Conservation (phyloP, 2,113 vertebrate genomes). For the Osmerus mordax region DNA sequence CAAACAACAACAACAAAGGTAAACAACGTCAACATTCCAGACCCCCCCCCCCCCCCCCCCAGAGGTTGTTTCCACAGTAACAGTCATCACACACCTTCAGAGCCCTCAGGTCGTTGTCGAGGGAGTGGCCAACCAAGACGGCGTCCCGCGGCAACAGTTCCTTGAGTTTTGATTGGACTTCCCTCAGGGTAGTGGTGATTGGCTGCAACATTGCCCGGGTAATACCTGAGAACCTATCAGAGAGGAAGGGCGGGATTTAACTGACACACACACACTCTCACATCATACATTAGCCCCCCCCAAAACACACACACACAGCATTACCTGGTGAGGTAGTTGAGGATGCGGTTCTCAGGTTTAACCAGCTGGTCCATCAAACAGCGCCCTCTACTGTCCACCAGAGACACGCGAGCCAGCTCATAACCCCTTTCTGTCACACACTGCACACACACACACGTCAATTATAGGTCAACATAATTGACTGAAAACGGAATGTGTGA, state of each 20-base stretch:
- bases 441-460: slow-evolving; percentile 58
- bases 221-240: slow-evolving; percentile 84
- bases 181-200: slow-evolving; percentile 76
- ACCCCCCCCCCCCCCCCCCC: too few species aligned
- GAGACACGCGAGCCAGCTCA: slow-evolving; percentile 78
- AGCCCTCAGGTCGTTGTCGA: slow-evolving; percentile 79
- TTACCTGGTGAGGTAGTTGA: slow-evolving; percentile 84
- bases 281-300: too few species aligned
- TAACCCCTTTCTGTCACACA: slow-evolving; percentile 77
- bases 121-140: slow-evolving; percentile 86
- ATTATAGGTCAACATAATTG: background rate
- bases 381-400: slow-evolving; percentile 77
- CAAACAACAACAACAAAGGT: background rate
- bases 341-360: slow-evolving; percentile 75
- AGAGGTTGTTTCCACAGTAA: background rate
- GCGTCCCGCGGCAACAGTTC: slow-evolving; percentile 79
- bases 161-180: slow-evolving; percentile 75
- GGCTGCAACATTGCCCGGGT: slow-evolving; percentile 76
- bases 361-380: slow-evolving; percentile 85
- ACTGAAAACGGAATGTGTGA: background rate
- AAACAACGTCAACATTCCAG: background rate
- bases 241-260: background rate
- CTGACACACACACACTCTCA: background rate
- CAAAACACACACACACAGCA: background rate
- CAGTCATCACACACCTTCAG: slow-evolving; percentile 74